These are phyloP conservation scores for Sphenopsis melanotis DNA, from an alignment of 2,797 vertebrate species.

Conservation along the genomic window DNA sequence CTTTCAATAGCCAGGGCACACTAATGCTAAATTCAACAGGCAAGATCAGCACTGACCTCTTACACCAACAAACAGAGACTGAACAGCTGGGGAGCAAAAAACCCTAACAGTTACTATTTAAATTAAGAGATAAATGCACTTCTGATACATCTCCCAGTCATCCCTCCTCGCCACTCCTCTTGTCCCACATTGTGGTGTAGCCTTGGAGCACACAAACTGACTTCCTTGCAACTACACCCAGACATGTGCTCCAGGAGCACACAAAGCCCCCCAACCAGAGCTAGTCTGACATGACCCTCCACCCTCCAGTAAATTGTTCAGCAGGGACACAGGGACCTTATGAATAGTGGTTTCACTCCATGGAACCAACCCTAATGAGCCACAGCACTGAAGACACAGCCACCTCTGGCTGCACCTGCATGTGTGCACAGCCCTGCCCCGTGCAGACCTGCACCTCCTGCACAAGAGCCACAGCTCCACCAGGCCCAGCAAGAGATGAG, in stretches of 20 bases:
- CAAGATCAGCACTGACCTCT: neutral
- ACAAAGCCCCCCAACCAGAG: neutral
- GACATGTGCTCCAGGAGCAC: fast-evolving
- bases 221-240: neutral
- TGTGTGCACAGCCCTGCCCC: neutral
- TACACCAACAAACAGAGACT: neutral
- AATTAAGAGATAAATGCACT: neutral
- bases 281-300: neutral
- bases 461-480: neutral
- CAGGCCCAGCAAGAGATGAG: neutral
- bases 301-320: neutral
- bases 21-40: neutral
- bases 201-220: neutral
- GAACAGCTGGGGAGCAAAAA: neutral
- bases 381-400: fast-evolving
- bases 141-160: neutral
- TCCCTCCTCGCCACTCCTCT: neutral
- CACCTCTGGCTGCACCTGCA: neutral
- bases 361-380: neutral
- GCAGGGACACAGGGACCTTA: neutral
- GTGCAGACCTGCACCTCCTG: fast-evolving
- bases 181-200: fast-evolving
- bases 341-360: neutral
- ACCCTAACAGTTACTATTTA: neutral
- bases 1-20: neutral